Conservation (phyloP, 2,797 vertebrate species). For the Salmo trutta region DNA sequence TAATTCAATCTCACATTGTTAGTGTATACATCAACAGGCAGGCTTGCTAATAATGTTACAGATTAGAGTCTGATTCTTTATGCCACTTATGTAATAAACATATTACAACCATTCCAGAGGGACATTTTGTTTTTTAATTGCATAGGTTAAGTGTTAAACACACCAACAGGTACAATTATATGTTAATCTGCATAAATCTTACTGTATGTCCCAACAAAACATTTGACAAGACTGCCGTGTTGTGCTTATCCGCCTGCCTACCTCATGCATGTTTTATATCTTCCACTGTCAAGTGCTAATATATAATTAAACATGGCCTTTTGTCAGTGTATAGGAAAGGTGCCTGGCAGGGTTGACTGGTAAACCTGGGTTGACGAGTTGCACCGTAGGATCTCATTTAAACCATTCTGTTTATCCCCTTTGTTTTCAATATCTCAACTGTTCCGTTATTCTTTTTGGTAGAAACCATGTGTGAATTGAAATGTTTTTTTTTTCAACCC, state of each 20-base stretch:
- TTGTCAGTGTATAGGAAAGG: not conserved
- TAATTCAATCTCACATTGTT: not conserved
- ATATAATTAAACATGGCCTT: conserved; percentile 30
- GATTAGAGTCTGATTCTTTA: not conserved
- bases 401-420: not conserved
- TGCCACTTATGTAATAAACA: not conserved
- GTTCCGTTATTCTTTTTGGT: not conserved
- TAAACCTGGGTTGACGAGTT: conserved; percentile 11
- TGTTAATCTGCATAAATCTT: not conserved
- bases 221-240: not conserved
- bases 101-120: not conserved
- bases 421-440: conserved; percentile 1
- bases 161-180: too few species aligned
- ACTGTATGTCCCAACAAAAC: not conserved
- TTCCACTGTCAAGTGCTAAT: conserved; percentile 19
- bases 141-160: not conserved
- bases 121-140: not conserved
- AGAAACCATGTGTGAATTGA: not conserved
- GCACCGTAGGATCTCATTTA: conserved; percentile 14
- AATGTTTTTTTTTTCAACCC: conserved; percentile 29
- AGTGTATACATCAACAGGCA: too few species aligned
- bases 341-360: conserved; percentile 23
- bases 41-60: not conserved
- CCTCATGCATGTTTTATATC: conserved; percentile 27
- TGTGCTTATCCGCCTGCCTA: conserved; percentile 10